Evolutionary conservation across 2,888 invertebrate genomes (phyloP).

Genomic region (Trachelus tabidus): DNA sequence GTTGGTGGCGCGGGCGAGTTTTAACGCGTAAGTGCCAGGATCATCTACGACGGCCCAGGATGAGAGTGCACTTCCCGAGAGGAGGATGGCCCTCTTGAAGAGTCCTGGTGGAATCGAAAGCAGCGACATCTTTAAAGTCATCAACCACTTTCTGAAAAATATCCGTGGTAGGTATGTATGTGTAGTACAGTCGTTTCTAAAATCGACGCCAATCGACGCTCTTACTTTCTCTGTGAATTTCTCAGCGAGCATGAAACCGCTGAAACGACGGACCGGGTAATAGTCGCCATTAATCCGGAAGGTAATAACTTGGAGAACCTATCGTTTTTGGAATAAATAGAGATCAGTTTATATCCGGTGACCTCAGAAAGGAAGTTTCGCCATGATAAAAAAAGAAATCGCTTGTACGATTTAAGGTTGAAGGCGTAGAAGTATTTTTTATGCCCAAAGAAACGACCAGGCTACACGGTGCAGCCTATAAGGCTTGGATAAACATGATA

Average conservation of each 20-base stretch:
- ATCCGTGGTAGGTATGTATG: not conserved
- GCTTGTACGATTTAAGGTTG: not conserved
- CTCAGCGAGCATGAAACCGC: not conserved
- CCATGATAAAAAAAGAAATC: not conserved
- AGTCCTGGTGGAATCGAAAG: slow-evolving; percentile 70
- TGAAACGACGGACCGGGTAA: not conserved
- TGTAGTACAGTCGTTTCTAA: not conserved
- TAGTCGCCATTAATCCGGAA: not conserved
- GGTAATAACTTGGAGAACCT: not conserved
- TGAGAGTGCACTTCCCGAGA: slow-evolving; percentile 89
- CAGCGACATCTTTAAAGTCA: not conserved
- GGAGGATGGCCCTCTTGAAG: slow-evolving; percentile 86
- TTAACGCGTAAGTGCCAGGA: slow-evolving; percentile 83
- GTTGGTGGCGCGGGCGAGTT: slow-evolving; percentile 84
- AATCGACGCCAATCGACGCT: not conserved
- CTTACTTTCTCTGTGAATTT: not conserved
- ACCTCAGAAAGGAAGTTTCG: not conserved
- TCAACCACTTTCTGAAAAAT: not conserved
- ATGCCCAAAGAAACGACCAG: not conserved
- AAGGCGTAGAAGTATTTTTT: not conserved
- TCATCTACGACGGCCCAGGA: slow-evolving; percentile 93
- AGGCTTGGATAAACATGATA: not conserved
- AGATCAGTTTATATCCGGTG: not conserved
- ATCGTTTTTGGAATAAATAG: not conserved
- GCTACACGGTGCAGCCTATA: not conserved